phyloP scores from a whole-genome alignment of 2,797 vertebrate species.

The Serranus cabrilla region DNA sequence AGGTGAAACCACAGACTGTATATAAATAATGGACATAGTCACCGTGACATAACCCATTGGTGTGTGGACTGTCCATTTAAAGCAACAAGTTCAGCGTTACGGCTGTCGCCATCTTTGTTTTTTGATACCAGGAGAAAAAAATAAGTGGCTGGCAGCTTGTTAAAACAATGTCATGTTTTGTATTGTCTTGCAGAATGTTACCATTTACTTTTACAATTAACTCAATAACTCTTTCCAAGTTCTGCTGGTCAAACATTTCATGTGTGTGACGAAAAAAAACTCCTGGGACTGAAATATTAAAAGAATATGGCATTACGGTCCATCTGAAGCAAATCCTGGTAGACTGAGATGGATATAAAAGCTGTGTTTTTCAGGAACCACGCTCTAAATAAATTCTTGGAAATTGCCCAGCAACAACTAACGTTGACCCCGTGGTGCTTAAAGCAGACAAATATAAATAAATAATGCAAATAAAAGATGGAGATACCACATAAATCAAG shows the following conservation, averaged over 20 bases:
- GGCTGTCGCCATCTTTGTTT: no score
- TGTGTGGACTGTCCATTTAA: no score
- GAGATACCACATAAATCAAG: conserved; percentile 63
- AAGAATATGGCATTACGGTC: neutral
- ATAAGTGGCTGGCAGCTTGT: no score
- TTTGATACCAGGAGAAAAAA: no score
- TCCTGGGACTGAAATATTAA: neutral
- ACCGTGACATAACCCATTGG: no score
- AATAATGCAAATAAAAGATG: conserved; percentile 41
- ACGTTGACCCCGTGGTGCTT: conserved; percentile 39
- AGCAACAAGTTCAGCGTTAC: no score
- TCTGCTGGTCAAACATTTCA: neutral
- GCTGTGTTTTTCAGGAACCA: no score
- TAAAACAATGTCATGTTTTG: no score
- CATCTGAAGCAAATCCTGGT: neutral
- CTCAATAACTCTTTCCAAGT: neutral
- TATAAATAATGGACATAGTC: no score
- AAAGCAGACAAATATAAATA: conserved; percentile 52
- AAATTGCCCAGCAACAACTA: conserved; percentile 4
- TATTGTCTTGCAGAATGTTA: no score
- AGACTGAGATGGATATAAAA: neutral
- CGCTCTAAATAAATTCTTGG: neutral
- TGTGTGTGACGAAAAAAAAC: no score
- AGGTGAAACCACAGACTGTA: no score
- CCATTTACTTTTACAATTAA: neutral